phyloP scores from a whole-genome alignment of 2,888 invertebrate species.

The Notodonta dromedarius region DNA sequence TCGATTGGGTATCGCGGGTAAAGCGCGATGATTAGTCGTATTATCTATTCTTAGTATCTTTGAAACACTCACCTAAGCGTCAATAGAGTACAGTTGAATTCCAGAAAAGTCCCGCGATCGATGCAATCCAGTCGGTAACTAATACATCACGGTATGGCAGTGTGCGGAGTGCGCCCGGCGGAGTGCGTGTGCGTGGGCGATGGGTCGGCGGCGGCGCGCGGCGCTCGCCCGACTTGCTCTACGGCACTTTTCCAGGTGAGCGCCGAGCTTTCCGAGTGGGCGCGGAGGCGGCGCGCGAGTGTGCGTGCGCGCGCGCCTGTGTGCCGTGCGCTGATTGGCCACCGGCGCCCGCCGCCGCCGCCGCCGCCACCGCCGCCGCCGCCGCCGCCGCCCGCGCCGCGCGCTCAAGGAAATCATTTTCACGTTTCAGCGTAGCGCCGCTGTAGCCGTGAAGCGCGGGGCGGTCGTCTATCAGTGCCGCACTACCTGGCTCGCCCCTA shows the following conservation, averaged over 20 bases:
- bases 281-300: constrained; percentile 32
- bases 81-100: neutral
- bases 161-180: constrained; percentile 19
- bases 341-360: constrained; percentile 15
- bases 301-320: constrained; percentile 35
- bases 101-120: constrained; percentile 1
- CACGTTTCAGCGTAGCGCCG: constrained; percentile 1
- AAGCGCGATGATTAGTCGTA: neutral
- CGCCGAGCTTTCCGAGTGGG: constrained; percentile 31
- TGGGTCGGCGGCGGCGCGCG: constrained; percentile 27
- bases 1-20: neutral
- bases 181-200: constrained; percentile 16
- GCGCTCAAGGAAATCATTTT: constrained; percentile 7
- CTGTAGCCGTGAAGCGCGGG: neutral
- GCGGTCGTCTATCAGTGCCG: neutral
- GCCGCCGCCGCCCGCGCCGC: constrained; percentile 9
- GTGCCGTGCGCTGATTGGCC: constrained; percentile 28
- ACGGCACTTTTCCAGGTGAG: constrained; percentile 31
- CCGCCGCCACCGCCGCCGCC: constrained; percentile 12
- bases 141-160: constrained; percentile 11
- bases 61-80: constrained; percentile 4
- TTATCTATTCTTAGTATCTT: neutral
- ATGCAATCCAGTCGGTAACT: neutral
- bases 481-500: neutral
- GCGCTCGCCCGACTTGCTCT: constrained; percentile 35